Base-by-base conservation (phyloP, 2,888 invertebrate genomes). In the Nomada lathburiana region DNA sequence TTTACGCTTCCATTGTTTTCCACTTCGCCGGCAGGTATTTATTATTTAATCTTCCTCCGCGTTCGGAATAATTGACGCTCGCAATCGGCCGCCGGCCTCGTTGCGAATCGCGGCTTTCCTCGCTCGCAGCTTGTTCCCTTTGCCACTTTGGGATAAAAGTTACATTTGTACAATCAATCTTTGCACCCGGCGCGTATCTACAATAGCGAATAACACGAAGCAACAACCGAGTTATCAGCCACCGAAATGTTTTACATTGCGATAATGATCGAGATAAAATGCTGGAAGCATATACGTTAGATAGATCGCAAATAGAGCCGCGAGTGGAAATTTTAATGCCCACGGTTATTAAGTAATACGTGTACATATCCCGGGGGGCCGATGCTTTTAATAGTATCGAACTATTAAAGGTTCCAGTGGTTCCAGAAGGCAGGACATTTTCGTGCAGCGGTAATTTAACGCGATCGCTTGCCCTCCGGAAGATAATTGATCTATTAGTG, bases 401-500 rank as follows among this genome's bases (percentile, higher is more conserved):
- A 4, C 11, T 44, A 3, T 44, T 11, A 11, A 1, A 44, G 44
- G 10, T 44, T 4, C 10, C 7, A 44, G 44, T 2, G 16, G 42
- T 10, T 20, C 42, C 5, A 50, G n/a, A 59, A 59, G 52, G 26
- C 11, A 18, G 20, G 16, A 55, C 55, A 69, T 55, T 57, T 47
- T 36, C 47, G 23, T 20, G 26, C 9, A 13, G 55, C 26, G n/a
- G 42, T 26, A 60, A 44, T 55, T 64, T 20, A 44, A 63, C 52
- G 53, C 50, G 26, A 47, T 47, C 20, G 52, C 18, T 26, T 26
- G 29, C 10, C 42, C n/a, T 18, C 11, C 3, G 50, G 10, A 50
- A 36, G 65, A 71, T 80, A 82, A 69, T 82, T 55, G 73, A 82
- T 77, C 63, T 73, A 77, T 82, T 83, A 77, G 70, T 11, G 60